Percentiles rank a stretch among this genome's conserved stretches.
Conservation (phyloP, 2,113 vertebrate species). For the Ascaphus truei region DNA sequence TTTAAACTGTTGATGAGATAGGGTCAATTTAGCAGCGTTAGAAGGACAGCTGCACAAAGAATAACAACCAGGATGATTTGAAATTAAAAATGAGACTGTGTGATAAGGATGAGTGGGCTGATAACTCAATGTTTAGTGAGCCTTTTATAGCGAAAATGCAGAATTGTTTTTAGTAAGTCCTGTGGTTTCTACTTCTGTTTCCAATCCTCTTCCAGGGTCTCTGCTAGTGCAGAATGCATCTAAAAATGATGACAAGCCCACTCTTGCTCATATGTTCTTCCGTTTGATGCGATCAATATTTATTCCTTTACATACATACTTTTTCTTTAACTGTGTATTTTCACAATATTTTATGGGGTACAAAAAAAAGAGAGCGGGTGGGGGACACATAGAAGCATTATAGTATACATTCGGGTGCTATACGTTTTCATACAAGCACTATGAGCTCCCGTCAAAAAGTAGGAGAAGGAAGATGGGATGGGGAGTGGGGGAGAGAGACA, state of each 20-base stretch:
- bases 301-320: not conserved
- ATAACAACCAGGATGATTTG: constrained; percentile 29
- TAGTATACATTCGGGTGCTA: too few species aligned
- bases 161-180: not conserved
- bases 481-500: too few species aligned
- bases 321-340: too few species aligned
- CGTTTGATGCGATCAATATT: not conserved
- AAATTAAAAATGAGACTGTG: not conserved
- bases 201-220: not conserved
- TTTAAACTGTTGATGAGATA: constrained; percentile 29
- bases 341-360: too few species aligned
- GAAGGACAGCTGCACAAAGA: constrained; percentile 25
- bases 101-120: not conserved
- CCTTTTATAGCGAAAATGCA: not conserved
- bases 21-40: constrained; percentile 24
- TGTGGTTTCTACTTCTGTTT: not conserved
- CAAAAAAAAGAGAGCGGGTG: too few species aligned
- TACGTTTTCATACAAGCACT: too few species aligned
- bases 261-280: not conserved
- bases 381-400: too few species aligned
- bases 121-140: not conserved
- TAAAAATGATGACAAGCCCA: not conserved
- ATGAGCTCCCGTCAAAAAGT: too few species aligned
- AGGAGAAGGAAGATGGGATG: too few species aligned
- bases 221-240: constrained; percentile 1